Evolutionary conservation across 2,113 vertebrate genomes (phyloP).

Genomic region (Copsychus sechellarum): DNA sequence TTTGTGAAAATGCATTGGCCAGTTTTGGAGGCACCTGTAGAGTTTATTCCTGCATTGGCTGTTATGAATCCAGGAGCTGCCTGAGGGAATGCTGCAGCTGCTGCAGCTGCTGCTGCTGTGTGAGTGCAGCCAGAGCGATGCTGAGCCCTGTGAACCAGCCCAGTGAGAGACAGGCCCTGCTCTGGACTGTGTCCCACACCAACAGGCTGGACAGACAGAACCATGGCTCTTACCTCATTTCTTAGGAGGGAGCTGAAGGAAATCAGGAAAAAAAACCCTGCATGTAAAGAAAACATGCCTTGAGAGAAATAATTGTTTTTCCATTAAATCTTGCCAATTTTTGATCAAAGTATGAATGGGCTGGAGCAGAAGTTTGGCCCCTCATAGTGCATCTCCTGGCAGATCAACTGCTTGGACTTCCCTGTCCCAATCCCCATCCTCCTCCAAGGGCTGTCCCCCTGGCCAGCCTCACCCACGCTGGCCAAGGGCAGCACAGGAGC

Average conservation of each 20-base stretch:
- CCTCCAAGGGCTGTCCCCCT: neutral
- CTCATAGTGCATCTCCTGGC: neutral
- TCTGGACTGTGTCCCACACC: neutral
- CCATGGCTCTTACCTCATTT: neutral
- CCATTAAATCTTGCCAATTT: neutral
- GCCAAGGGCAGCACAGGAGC: neutral
- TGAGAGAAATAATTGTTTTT: neutral
- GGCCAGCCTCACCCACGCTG: neutral
- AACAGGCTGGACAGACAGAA: neutral
- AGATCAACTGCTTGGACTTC: neutral
- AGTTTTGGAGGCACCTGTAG: neutral
- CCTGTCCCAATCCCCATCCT: neutral
- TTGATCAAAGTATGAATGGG: neutral
- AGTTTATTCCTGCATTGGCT: neutral
- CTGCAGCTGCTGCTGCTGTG: neutral
- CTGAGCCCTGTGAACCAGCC: neutral
- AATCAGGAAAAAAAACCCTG: neutral
- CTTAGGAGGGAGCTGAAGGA: neutral
- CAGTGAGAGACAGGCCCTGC: neutral
- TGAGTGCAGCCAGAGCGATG: accelerated
- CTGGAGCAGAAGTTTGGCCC: neutral
- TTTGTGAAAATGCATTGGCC: neutral
- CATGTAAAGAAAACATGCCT: neutral
- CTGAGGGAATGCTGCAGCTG: neutral
- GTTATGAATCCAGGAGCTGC: neutral